Evolutionary conservation across 2,888 invertebrate genomes (phyloP).

Genomic region (Camponotus fellah): DNA sequence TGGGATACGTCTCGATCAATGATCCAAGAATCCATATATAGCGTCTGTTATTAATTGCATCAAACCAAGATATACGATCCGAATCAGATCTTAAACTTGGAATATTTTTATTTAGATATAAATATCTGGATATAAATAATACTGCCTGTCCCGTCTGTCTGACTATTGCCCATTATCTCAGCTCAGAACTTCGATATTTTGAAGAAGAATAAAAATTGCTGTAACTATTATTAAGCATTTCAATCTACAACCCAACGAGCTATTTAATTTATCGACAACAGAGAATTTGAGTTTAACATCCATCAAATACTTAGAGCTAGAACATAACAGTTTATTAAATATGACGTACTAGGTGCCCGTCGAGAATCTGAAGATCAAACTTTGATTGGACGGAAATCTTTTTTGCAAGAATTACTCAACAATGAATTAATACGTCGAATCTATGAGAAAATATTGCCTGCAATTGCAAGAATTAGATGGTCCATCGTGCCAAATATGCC

Average conservation of each 20-base stretch:
- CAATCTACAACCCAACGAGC: conserved; percentile 78
- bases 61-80: conserved; percentile 83
- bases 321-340: conserved; percentile 80
- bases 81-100: conserved; percentile 83
- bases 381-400: conserved; percentile 91
- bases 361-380: conserved; percentile 84
- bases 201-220: conserved; percentile 79
- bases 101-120: conserved; percentile 86
- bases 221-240: conserved; percentile 76
- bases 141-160: conserved; percentile 69
- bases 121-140: conserved; percentile 81
- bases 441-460: conserved; percentile 87
- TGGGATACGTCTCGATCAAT: conserved; percentile 85
- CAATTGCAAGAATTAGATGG: conserved; percentile 88
- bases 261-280: conserved; percentile 73
- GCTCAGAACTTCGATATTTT: conserved; percentile 86
- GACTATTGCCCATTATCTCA: conserved; percentile 86
- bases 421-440: conserved; percentile 88
- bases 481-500: conserved; percentile 75
- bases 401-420: conserved; percentile 89
- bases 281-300: conserved; percentile 68
- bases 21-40: conserved; percentile 81
- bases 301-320: conserved; percentile 80
- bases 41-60: conserved; percentile 84
- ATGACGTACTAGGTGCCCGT: conserved; percentile 81